Evolutionary conservation across 2,113 vertebrate species (phyloP).

Genomic region (Acinonyx jubatus): DNA sequence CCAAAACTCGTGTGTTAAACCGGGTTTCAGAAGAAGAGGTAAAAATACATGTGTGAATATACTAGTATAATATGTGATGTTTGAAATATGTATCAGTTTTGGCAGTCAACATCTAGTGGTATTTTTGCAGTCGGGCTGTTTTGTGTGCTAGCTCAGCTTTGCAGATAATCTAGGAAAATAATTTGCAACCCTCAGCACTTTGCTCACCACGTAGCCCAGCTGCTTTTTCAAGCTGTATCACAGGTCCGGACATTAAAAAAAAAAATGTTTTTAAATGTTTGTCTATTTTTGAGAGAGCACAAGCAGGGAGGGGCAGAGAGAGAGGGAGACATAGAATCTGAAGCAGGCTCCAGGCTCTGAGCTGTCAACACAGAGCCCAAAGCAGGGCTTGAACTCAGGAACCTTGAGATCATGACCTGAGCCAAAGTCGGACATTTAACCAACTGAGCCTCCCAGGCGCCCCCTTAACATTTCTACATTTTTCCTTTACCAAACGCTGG

Average conservation of each 20-base stretch:
- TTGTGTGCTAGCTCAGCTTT: slow-evolving; percentile 24
- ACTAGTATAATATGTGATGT: not conserved
- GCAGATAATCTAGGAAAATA: slow-evolving; percentile 53
- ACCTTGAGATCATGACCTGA: too few species aligned
- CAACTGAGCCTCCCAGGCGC: too few species aligned
- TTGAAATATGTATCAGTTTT: slow-evolving; percentile 23
- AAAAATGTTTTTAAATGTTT: too few species aligned
- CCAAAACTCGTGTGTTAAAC: not conserved
- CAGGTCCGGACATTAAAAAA: not conserved
- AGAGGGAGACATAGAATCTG: too few species aligned
- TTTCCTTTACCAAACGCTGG: not conserved
- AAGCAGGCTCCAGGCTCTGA: too few species aligned
- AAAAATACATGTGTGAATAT: not conserved
- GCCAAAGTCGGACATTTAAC: too few species aligned
- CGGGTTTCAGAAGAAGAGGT: slow-evolving; percentile 46
- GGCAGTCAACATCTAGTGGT: not conserved
- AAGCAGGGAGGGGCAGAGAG: too few species aligned
- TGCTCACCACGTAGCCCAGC: not conserved
- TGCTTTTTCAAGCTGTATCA: not conserved
- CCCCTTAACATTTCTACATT: not conserved
- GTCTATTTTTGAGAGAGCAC: not conserved
- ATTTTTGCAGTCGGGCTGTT: slow-evolving; percentile 42
- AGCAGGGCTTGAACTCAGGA: too few species aligned
- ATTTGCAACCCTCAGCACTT: slow-evolving; percentile 33
- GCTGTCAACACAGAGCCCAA: too few species aligned